A percentile compares a stretch with the other conserved stretches of the same genome.
phyloP scores from a whole-genome alignment of 2,113 vertebrate species.

The Chaetodon auriga region DNA sequence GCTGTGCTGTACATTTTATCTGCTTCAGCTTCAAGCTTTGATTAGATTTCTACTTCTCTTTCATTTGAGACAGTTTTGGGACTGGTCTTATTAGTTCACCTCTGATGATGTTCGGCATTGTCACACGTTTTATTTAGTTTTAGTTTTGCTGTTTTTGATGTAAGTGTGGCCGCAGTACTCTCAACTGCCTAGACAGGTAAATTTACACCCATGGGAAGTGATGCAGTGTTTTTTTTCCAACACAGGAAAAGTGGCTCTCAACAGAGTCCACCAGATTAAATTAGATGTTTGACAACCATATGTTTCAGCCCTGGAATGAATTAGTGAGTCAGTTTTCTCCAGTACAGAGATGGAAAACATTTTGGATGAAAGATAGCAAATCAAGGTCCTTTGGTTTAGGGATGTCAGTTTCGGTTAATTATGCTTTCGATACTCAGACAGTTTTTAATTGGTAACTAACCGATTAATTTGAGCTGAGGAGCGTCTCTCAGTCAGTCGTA shows the following conservation, averaged over 20 bases:
- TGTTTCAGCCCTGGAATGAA: not conserved
- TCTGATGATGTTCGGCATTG: not conserved
- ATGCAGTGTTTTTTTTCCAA: not conserved
- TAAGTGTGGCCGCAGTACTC: not conserved
- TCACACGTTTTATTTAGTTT: not conserved
- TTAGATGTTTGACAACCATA: not conserved
- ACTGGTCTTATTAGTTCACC: too few species aligned
- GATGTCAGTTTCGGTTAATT: too few species aligned
- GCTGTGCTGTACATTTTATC: not conserved
- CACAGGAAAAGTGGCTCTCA: too few species aligned
- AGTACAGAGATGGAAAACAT: not conserved
- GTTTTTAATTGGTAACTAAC: too few species aligned
- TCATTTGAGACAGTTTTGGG: not conserved
- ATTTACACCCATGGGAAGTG: not conserved
- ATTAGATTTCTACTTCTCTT: not conserved
- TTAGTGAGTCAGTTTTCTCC: not conserved
- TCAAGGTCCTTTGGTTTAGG: not conserved
- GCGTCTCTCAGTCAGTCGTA: too few species aligned
- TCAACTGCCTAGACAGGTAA: not conserved
- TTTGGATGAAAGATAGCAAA: not conserved
- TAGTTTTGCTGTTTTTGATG: not conserved
- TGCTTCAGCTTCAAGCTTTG: not conserved
- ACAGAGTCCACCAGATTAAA: not conserved
- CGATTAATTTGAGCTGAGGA: too few species aligned
- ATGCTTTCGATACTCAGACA: too few species aligned